Evolutionary conservation across 2,113 vertebrate species (phyloP).

Genomic region (Pseudorasbora parva): DNA sequence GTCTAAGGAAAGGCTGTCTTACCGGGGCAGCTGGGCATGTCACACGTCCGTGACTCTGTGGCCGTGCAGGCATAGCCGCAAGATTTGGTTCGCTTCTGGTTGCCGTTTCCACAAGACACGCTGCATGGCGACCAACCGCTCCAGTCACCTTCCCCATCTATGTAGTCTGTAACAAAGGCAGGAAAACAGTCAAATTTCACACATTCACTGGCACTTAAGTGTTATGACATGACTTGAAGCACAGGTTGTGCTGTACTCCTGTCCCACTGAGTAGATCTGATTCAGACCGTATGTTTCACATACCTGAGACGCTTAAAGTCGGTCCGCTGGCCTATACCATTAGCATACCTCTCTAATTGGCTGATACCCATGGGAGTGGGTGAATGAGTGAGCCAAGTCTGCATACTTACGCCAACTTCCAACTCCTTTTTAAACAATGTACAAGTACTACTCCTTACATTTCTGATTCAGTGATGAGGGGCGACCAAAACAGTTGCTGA

Average conservation of each 20-base stretch:
- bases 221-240: background rate
- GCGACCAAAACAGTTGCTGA: background rate
- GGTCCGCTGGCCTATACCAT: slow-evolving; percentile 66
- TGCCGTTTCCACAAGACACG: slow-evolving; percentile 90
- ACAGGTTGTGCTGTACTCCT: slow-evolving; percentile 3
- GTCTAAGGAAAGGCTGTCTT: slow-evolving; percentile 26
- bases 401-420: slow-evolving; percentile 10
- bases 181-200: background rate
- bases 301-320: slow-evolving; percentile 66
- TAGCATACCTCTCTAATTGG: slow-evolving; percentile 75
- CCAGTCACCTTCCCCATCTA: slow-evolving; percentile 94
- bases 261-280: slow-evolving; percentile 62
- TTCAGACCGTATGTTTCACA: slow-evolving; percentile 76
- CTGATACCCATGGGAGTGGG: slow-evolving; percentile 55
- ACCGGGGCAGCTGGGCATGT: slow-evolving; percentile 93
- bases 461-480: background rate
- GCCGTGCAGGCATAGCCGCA: slow-evolving; percentile 95
- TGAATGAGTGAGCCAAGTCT: slow-evolving; percentile 27
- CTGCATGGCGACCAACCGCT: slow-evolving; percentile 92
- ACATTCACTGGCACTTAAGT: slow-evolving; percentile 18
- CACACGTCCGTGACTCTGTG: slow-evolving; percentile 92
- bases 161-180: slow-evolving; percentile 81
- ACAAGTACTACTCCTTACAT: background rate
- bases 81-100: slow-evolving; percentile 90
- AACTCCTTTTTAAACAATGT: slow-evolving; percentile 4